These are phyloP conservation scores for Dynastes maya DNA, from an alignment of 2,888 invertebrate genomes.

Conservation along the genomic window DNA sequence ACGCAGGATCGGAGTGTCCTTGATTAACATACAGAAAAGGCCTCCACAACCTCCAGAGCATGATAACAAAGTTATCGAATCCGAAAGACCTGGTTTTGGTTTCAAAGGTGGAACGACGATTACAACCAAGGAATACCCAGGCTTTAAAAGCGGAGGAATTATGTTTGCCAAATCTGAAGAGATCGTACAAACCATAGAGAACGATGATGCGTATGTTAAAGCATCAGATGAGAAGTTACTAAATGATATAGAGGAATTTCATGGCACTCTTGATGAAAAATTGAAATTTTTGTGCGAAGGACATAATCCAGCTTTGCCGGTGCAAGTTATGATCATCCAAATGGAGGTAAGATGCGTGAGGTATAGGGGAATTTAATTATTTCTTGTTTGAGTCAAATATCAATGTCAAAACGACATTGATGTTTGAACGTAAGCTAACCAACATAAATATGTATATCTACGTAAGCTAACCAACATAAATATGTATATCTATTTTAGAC, in stretches of 20 bases:
- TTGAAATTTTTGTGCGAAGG: slow-evolving; percentile 75
- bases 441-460: slow-evolving; percentile 52
- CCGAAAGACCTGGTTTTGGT: slow-evolving; percentile 66
- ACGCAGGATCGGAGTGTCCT: slow-evolving; percentile 73
- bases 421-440: neutral
- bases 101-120: slow-evolving; percentile 61
- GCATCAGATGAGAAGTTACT: slow-evolving; percentile 50
- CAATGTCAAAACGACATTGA: neutral
- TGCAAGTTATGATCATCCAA: slow-evolving; percentile 77
- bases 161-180: slow-evolving; percentile 64
- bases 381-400: neutral
- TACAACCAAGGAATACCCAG: slow-evolving; percentile 58
- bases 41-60: slow-evolving; percentile 51
- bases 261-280: slow-evolving; percentile 73
- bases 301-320: slow-evolving; percentile 73
- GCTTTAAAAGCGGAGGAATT: slow-evolving; percentile 68
- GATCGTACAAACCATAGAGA: slow-evolving; percentile 51
- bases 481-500: slow-evolving; percentile 71
- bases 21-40: slow-evolving; percentile 63
- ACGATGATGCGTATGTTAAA: slow-evolving; percentile 48
- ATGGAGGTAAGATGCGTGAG: slow-evolving; percentile 70
- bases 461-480: neutral
- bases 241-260: slow-evolving; percentile 68
- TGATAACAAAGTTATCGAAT: slow-evolving; percentile 54
- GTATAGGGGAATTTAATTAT: neutral